Percentiles rank a stretch among this genome's conserved stretches.
Evolutionary conservation across 2,113 vertebrate species (phyloP).

Genomic region (Tyto alba): DNA sequence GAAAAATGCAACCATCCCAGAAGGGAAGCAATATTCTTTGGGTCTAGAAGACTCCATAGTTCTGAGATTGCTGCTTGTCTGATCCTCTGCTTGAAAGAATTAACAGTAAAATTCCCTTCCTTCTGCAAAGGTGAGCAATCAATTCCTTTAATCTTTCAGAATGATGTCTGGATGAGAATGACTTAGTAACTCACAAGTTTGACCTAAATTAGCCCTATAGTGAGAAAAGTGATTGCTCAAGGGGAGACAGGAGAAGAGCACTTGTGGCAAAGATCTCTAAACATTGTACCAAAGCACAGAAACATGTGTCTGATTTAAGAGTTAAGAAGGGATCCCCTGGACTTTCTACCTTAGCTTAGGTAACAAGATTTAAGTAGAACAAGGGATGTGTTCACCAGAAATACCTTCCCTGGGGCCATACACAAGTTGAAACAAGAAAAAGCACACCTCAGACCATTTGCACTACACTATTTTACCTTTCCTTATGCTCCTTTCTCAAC

Average conservation of each 20-base stretch:
- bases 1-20: background rate
- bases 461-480: background rate
- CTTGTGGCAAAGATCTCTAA: background rate
- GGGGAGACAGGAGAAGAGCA: background rate
- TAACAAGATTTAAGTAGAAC: background rate
- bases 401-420: background rate
- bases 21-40: background rate
- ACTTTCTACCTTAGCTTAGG: background rate
- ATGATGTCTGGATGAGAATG: background rate
- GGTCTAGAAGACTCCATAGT: background rate
- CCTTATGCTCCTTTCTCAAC: background rate
- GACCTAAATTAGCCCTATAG: background rate
- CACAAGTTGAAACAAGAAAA: background rate
- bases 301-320: background rate
- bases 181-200: background rate
- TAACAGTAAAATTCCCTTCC: background rate
- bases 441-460: background rate
- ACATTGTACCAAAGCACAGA: background rate
- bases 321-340: background rate
- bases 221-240: background rate
- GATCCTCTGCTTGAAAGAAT: background rate
- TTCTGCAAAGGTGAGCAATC: background rate
- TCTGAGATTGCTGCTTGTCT: background rate
- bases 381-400: background rate
- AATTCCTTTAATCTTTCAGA: background rate